Evolutionary conservation across 2,888 invertebrate species (phyloP).

Genomic region (Tanytarsus gracilentus): DNA sequence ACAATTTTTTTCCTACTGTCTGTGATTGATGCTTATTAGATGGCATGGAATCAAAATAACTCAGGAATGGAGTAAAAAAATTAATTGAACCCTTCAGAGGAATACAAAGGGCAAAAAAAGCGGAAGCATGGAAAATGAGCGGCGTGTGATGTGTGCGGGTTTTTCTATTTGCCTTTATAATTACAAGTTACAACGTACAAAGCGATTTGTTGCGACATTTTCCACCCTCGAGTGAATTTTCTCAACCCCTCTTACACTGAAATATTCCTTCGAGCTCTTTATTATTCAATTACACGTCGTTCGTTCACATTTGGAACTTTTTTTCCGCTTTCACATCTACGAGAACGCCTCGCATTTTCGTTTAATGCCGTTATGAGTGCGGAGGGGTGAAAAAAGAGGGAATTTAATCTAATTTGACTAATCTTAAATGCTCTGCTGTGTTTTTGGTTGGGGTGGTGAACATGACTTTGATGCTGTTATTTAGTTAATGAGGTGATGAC

Average conservation of each 20-base stretch:
- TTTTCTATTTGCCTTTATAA: conserved; percentile 22
- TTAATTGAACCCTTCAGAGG: background rate
- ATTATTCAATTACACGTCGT: conserved; percentile 26
- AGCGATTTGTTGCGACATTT: conserved; percentile 18
- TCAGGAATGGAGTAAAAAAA: background rate
- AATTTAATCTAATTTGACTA: conserved; percentile 27
- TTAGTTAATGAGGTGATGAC: background rate
- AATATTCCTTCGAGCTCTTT: background rate
- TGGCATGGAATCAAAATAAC: too few species aligned
- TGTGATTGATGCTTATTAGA: conserved; percentile 20
- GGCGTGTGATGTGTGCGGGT: conserved; percentile 13
- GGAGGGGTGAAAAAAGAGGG: background rate
- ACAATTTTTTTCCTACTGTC: too few species aligned
- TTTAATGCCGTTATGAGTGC: background rate
- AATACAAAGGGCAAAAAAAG: background rate
- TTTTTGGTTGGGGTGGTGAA: background rate
- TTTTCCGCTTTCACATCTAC: background rate
- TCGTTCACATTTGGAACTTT: background rate
- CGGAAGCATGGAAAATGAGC: background rate
- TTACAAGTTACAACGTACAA: conserved; percentile 12
- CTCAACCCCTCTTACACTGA: background rate
- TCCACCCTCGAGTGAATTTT: conserved; percentile 1
- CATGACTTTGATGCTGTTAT: conserved; percentile 10
- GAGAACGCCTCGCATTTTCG: background rate
- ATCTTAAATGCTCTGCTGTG: conserved; percentile 8